Base-by-base conservation (phyloP, 2,113 vertebrate genomes). In the Pontoporia blainvillei region DNA sequence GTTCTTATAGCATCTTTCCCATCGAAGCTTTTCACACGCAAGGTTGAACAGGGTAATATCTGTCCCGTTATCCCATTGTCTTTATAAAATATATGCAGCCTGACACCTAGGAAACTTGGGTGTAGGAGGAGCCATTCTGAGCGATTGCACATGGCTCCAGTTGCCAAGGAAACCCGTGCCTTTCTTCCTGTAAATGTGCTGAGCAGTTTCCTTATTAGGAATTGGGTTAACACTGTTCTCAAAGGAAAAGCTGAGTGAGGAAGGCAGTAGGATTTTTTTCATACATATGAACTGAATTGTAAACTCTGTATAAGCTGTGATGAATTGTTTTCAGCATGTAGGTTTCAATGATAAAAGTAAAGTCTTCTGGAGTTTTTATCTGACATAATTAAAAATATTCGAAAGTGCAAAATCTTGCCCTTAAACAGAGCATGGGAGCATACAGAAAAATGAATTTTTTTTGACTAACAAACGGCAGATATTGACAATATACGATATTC, bases 51-150 rank as follows among this genome's bases (percentile, higher is more conserved):
- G 71, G 91, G 78, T 81, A 66, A 75, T 91, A 62, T 66, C 41
- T 54, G n/a, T 52, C 93, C 85, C 67, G 75, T 96, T 95, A 96
- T 72, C 10, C n/a, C 91, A 97, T 96, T 97, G 95, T 79, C 75
- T 85, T 83, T 96, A 95, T 84, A 91, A 96, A 98, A 95, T 78
- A 62, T 69, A 96, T 95, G 97, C 95, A 96, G 94, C 76, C 96
- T 97, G 98, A 98, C 98, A 73, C 98, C 98, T 98, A 98, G 98
- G 98, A 97, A 98, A 98, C 98, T 86, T 91, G 76, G 81, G 41
- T 97, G 97, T 96, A 97, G 97, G 95, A 98, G 97, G 96, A 98
- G 96, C 94, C 94, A 86, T 97, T 97, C 49, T 59, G 90, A 98
- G 86, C 97, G 94, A 95, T 9, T 97, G 95, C 92, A 90, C 71